phyloP scores from a whole-genome alignment of 2,888 invertebrate species.

The Camponotus fellah region DNA sequence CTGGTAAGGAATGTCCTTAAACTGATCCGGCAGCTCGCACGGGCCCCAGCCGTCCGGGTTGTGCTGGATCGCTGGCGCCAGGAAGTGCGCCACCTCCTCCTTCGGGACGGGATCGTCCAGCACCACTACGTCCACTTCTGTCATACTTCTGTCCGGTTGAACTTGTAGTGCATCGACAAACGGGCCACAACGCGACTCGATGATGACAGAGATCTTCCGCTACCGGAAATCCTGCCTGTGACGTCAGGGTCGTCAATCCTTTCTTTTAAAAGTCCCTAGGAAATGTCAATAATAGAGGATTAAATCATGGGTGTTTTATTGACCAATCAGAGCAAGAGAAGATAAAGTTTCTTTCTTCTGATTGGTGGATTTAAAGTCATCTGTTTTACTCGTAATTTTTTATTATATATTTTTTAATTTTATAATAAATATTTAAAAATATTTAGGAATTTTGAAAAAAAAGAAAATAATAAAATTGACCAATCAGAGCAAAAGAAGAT shows the following conservation, averaged over 20 bases:
- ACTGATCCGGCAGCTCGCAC: slow-evolving; percentile 96
- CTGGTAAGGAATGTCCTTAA: slow-evolving; percentile 99
- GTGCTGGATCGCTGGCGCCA: slow-evolving; percentile 92
- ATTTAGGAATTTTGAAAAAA: too few relatives aligned
- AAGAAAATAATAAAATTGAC: too few relatives aligned
- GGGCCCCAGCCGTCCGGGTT: slow-evolving; percentile 99
- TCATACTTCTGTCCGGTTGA: slow-evolving; percentile 51
- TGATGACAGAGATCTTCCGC: neutral
- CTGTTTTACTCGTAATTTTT: too few relatives aligned
- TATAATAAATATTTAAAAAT: too few relatives aligned
- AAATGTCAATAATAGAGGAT: too few relatives aligned
- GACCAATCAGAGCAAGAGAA: neutral
- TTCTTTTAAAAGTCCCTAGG: neutral
- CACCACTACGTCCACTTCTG: slow-evolving; percentile 67
- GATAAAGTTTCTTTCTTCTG: too few relatives aligned
- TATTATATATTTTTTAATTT: too few relatives aligned
- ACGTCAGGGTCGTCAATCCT: neutral
- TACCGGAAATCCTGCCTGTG: slow-evolving; percentile 8
- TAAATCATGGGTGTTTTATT: neutral
- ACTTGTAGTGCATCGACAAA: neutral
- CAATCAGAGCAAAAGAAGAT: too few relatives aligned
- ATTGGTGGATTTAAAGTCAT: too few relatives aligned
- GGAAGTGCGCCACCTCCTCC: slow-evolving; percentile 89
- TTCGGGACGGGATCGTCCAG: slow-evolving; percentile 66
- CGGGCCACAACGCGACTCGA: neutral